These are phyloP conservation scores for Steatocranus sp. DNA, from an alignment of 2,797 vertebrate genomes.

Conservation along the genomic window DNA sequence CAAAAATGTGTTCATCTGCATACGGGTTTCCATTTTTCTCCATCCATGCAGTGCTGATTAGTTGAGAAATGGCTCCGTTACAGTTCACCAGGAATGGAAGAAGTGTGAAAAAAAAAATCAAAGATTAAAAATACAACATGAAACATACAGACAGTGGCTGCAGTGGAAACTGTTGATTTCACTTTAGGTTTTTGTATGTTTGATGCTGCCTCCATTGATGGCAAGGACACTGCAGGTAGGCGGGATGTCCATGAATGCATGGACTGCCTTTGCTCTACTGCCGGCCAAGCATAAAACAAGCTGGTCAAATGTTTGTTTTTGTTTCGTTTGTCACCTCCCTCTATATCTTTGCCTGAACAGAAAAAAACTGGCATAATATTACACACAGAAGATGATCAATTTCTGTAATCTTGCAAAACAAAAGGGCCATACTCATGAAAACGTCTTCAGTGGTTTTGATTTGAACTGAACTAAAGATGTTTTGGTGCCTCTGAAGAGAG, in stretches of 20 bases:
- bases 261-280: neutral
- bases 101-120: neutral
- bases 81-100: neutral
- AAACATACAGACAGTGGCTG: neutral
- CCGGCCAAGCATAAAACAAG: neutral
- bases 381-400: neutral
- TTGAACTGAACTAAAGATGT: constrained; percentile 6
- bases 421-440: neutral
- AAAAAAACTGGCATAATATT: neutral
- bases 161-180: neutral
- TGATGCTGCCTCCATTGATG: neutral
- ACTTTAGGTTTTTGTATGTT: neutral
- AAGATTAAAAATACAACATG: neutral
- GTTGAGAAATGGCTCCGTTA: neutral
- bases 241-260: neutral
- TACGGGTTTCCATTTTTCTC: neutral
- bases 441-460: neutral
- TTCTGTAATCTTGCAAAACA: neutral
- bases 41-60: no score
- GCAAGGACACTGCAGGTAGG: neutral
- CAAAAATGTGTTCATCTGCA: rapidly evolving
- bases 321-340: neutral
- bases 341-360: neutral
- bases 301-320: neutral
- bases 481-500: neutral